Evolutionary conservation across 2,113 vertebrate species (phyloP), one percentile per base, ranked within the genome.

Genomic region (Dasyprocta punctata): DNA sequence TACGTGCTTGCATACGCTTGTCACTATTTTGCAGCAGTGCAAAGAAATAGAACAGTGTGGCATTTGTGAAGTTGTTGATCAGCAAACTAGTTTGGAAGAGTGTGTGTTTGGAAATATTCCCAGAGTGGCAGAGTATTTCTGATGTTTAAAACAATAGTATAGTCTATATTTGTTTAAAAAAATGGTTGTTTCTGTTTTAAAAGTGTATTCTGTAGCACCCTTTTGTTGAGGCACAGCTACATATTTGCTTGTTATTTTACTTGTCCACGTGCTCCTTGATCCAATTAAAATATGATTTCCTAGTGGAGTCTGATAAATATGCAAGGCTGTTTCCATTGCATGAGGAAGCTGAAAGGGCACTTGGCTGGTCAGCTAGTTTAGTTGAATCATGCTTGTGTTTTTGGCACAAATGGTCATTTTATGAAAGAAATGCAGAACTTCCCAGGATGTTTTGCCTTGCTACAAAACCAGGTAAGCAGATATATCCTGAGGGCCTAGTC

Each of bases 361-460:
- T 92, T 80, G 65, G n/a, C 56, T 67, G 36, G 30, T 71, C 84
- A 41, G 81, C 56, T 86, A 65, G 7, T 81, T 93, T 80, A 90
- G 85, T 28, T 69, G 82, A 94, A 83, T 95, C 41, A 36, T 89
- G 54, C 54, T 16, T 81, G 2, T 65, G 44, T 49, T 96, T 92
- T 38, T 41, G 89, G 67, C 65, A 80, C 19, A 92, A 1, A 3
- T 85, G 93, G 92, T 95, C 22, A 81, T 77, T 91, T 95, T 93
- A 71, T 77, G 73, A 95, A 91, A 95, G 67, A 84, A 96, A 93
- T 30, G 44, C 33, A 71, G 52, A 89, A 44, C 19, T 96, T 97
- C 38, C 52, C 44, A 56, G 58, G 24, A 77, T 71, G 30, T 92
- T 95, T 96, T 71, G 20, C 38, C 60, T 61, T 93, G 85, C 84